Evolutionary conservation across 2,888 invertebrate species (phyloP).

Genomic region (Drosophila mercatorum): DNA sequence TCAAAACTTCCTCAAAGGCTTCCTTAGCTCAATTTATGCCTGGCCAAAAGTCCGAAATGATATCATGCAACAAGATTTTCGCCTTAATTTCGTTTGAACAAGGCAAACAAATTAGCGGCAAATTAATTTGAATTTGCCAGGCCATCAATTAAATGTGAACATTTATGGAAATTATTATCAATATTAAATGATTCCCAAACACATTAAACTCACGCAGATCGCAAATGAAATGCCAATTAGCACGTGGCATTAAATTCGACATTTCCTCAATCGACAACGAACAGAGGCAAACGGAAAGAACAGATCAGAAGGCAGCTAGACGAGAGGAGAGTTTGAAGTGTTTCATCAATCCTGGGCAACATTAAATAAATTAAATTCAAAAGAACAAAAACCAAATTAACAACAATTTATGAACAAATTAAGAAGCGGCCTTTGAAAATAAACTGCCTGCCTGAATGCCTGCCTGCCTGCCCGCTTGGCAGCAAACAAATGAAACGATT

Average conservation of each 20-base stretch:
- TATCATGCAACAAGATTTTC: conserved; percentile 32
- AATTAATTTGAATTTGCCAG: conserved; percentile 50
- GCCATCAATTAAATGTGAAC: conserved; percentile 46
- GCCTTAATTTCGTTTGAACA: conserved; percentile 27
- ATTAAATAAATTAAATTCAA: conserved; percentile 74
- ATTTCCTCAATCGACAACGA: conserved; percentile 69
- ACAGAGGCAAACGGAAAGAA: conserved; percentile 23
- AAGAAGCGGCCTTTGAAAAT: conserved; percentile 69
- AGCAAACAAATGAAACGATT: conserved; percentile 19
- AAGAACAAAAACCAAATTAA: conserved; percentile 67
- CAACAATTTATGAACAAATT: conserved; percentile 78
- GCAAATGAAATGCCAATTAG: conserved; percentile 60
- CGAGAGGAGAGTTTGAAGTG: conserved; percentile 49
- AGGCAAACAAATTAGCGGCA: conserved; percentile 48
- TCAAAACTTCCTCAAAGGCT: neutral
- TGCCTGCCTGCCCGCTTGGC: conserved; percentile 21
- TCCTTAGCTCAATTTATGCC: conserved; percentile 5
- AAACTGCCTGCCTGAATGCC: conserved; percentile 47
- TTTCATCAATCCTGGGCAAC: conserved; percentile 71
- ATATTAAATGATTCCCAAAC: conserved; percentile 67
- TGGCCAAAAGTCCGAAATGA: conserved; percentile 31
- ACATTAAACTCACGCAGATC: conserved; percentile 46
- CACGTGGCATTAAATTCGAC: conserved; percentile 67
- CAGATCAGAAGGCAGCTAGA: conserved; percentile 12
- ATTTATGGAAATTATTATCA: conserved; percentile 70